These are phyloP conservation scores for Rattus rattus DNA, from an alignment of 2,113 vertebrate species.

Conservation along the genomic window DNA sequence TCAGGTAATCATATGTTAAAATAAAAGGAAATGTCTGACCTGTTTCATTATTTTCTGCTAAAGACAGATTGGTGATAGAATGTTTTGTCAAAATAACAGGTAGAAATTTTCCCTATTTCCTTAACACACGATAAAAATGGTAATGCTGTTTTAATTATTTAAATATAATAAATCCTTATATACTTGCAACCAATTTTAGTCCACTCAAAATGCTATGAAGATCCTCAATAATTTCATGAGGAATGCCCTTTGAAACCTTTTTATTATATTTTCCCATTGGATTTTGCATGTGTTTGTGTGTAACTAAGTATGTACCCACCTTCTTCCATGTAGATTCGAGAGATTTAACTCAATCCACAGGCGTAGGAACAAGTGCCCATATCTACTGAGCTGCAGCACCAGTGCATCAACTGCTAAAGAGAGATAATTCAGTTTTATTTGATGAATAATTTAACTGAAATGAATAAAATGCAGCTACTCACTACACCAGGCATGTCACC, in stretches of 20 bases:
- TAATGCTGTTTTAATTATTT: background rate
- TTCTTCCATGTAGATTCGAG: background rate
- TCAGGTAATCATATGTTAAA: background rate
- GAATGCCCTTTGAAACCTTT: background rate
- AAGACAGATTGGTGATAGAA: background rate
- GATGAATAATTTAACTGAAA: conserved; percentile 19
- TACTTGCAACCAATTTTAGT: no score
- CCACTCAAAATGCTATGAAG: background rate
- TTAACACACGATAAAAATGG: background rate
- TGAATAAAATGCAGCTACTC: background rate
- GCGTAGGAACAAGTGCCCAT: no score
- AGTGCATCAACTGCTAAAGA: background rate
- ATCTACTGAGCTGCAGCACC: background rate
- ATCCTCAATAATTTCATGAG: background rate
- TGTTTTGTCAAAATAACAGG: background rate
- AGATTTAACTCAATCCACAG: background rate
- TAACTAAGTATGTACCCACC: no score
- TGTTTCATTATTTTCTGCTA: background rate
- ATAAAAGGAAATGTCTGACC: background rate
- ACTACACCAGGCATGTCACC: background rate
- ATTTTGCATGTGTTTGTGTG: background rate
- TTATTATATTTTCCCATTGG: background rate
- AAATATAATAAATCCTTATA: background rate
- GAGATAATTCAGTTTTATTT: background rate
- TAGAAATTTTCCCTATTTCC: background rate